Conservation (phyloP, 1,140 invertebrate genomes). For the Penaeus japonicus region DNA sequence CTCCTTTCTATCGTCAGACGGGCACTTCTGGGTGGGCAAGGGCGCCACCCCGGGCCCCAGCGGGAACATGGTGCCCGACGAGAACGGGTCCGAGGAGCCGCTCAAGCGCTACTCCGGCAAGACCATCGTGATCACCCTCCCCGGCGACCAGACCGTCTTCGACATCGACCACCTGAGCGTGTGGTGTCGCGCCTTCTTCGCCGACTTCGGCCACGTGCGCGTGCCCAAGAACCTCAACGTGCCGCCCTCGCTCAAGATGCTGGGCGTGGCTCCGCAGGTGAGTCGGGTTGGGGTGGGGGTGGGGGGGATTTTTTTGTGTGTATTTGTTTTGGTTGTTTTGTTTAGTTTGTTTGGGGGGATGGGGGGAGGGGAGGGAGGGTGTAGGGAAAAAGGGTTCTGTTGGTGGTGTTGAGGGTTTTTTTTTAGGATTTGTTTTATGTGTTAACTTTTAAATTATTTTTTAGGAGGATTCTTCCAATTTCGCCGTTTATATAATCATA, state of each 20-base stretch:
- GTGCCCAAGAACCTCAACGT: slow-evolving; percentile 80
- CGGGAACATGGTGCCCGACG: slow-evolving; percentile 61
- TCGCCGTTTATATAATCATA: no score
- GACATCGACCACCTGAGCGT: slow-evolving; percentile 76
- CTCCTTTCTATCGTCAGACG: slow-evolving; percentile 46
- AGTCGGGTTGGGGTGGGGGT: slow-evolving; percentile 60
- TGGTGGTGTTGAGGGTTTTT: no score
- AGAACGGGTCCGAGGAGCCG: slow-evolving; percentile 62
- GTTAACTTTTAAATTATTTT: no score
- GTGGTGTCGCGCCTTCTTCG: slow-evolving; percentile 87
- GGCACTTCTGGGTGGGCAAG: slow-evolving; percentile 60
- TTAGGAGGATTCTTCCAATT: no score
- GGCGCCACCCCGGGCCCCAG: slow-evolving; percentile 50
- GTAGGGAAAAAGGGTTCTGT: no score
- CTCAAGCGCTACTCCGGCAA: slow-evolving; percentile 61
- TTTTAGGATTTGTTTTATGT: no score
- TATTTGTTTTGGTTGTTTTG: neutral
- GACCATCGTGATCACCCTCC: slow-evolving; percentile 63
- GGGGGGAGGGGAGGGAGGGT: no score
- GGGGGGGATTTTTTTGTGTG: neutral
- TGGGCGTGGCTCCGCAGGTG: slow-evolving; percentile 92
- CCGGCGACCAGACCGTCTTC: slow-evolving; percentile 62
- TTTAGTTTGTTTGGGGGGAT: no score
- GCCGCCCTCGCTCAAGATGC: slow-evolving; percentile 90
- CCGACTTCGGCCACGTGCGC: slow-evolving; percentile 86